These are phyloP conservation scores for Drosophila robusta DNA, from an alignment of 2,888 invertebrate genomes.

Conservation along the genomic window DNA sequence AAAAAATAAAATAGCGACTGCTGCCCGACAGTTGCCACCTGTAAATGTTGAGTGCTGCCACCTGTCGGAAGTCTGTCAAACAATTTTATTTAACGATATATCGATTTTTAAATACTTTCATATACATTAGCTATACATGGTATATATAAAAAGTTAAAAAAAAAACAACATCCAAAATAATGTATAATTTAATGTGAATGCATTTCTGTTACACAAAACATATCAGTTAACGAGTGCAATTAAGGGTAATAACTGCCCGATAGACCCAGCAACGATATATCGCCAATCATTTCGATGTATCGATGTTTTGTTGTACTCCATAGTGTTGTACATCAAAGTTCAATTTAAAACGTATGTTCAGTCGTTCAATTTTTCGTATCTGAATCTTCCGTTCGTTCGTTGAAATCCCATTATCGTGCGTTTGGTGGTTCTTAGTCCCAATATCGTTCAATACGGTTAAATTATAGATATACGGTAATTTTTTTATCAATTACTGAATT, in stretches of 20 bases:
- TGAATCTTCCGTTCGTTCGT: too few species aligned
- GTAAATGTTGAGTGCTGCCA: conserved; percentile 24
- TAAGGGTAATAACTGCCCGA: background rate
- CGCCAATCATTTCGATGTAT: conserved; percentile 9
- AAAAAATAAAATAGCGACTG: conserved; percentile 22
- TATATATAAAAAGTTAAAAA: too few species aligned
- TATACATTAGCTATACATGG: background rate
- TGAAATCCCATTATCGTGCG: too few species aligned
- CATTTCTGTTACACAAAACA: too few species aligned
- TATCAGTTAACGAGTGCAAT: background rate
- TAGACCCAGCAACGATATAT: background rate
- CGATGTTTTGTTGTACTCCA: conserved; percentile 1
- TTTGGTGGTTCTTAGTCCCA: too few species aligned
- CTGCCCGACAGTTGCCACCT: conserved; percentile 40
- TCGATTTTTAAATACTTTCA: background rate
- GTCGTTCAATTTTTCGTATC: too few species aligned
- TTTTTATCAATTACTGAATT: too few species aligned
- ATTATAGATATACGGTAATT: too few species aligned
- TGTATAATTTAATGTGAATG: background rate
- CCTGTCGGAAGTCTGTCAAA: conserved; percentile 2
- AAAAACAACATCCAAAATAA: background rate
- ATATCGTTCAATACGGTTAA: too few species aligned
- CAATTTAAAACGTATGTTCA: too few species aligned
- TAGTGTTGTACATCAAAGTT: too few species aligned
- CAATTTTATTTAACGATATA: background rate